Base-by-base conservation (phyloP, 2,888 invertebrate genomes). In the Shargacucullia verbasci region DNA sequence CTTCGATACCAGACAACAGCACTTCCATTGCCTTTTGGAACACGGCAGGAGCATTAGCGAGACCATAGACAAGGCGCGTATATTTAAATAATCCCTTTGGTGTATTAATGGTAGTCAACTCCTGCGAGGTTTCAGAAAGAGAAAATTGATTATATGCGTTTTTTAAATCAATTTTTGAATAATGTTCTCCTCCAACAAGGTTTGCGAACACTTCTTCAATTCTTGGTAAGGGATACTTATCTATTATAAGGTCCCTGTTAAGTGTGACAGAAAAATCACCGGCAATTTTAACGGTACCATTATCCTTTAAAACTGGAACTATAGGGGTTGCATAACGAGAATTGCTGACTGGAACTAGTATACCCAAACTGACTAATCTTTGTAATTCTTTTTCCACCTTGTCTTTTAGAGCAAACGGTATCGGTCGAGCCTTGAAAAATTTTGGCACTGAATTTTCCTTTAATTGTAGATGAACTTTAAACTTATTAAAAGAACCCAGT, bases 211-310 rank as follows among this genome's bases (percentile, higher is more conserved):
- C 29, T 6, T 29, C 31, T 15, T 44, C 43, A 9, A 44, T 44
- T 4, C 31, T 31, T 1, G 35, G 38, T 7, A 48, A 15, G 1
- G 38, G 38, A 3, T 38, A 48, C 29, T 48, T 48, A 1, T 38
- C 47, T 3, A 48, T 48, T 10, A 49, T 8, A 0, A 48, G 48
- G 20, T 49, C 48, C 33, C 31, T 39, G 12, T 49, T 49, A 0
- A 49, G 13, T 8, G 48, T 49, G 0, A 49, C 39, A 5, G 48
- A 49, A 20, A 27, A 40, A 40, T 40, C 27, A 2, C 40, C 40
- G 2, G 40, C 40, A 8, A 40, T 40, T 27, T 27, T 40, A 25
- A 40, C 38, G n/a, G n/a, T 4, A 7, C 31, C 31, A 9, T 39
- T 48, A 12, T 48, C 31, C 12, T 39, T 48, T 9, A 48, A 31